These are phyloP conservation scores for Palythoa caribaeorum DNA, from an alignment of 92 coral and sea anemone species.

Conservation along the genomic window DNA sequence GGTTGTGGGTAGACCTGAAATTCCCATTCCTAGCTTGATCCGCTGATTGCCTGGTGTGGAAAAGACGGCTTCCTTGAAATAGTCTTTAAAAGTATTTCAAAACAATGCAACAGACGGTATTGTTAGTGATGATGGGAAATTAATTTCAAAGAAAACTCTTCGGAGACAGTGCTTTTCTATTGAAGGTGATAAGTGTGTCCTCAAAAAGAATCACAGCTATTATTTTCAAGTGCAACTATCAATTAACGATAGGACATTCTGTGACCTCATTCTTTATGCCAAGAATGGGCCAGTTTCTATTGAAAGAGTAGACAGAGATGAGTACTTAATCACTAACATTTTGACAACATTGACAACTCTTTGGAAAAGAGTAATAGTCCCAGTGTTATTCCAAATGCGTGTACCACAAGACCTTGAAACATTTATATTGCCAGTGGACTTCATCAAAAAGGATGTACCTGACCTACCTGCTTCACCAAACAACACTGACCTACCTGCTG, in stretches of 20 bases:
- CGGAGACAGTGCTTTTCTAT: constrained; percentile 55
- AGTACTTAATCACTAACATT: constrained; percentile 54
- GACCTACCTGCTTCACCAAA: not conserved
- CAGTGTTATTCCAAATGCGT: constrained; percentile 19
- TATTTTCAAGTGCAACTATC: constrained; percentile 58
- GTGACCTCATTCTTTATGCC: constrained; percentile 61
- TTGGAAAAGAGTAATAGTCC: constrained; percentile 43
- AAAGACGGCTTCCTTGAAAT: too few relatives aligned
- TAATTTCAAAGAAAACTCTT: constrained; percentile 23
- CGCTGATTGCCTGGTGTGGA: too few relatives aligned
- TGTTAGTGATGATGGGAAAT: too few relatives aligned
- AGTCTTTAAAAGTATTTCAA: too few relatives aligned
- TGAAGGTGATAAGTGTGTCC: constrained; percentile 33
- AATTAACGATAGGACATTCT: constrained; percentile 52
- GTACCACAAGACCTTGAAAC: constrained; percentile 63
- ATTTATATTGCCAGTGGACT: not conserved
- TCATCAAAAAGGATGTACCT: not conserved
- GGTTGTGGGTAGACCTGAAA: constrained; percentile 47
- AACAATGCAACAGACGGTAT: too few relatives aligned
- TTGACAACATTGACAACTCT: constrained; percentile 27
- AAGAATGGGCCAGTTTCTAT: constrained; percentile 53
- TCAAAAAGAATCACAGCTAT: constrained; percentile 51
- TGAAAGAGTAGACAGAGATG: constrained; percentile 54
- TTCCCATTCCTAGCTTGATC: not conserved
- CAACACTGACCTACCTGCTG: too few relatives aligned